Evolutionary conservation across 2,797 vertebrate species (phyloP).

Genomic region (Apogon talboti): DNA sequence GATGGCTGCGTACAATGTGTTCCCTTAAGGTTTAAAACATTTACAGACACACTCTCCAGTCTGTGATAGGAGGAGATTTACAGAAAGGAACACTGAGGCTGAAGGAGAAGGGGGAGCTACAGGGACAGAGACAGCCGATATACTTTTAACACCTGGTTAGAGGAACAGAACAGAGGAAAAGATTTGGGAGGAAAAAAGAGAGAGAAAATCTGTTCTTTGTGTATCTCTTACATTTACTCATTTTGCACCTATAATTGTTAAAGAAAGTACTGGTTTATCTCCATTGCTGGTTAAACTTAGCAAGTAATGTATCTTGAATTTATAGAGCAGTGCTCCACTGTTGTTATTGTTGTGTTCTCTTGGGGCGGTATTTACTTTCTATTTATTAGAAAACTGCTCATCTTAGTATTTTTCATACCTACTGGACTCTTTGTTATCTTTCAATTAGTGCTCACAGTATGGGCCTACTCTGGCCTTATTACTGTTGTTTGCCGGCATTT

Average conservation of each 20-base stretch:
- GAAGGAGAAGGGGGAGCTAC: not conserved
- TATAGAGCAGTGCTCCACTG: not conserved
- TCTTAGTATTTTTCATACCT: constrained; percentile 1
- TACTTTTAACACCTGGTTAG: constrained; percentile 36
- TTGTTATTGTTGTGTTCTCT: constrained; percentile 21
- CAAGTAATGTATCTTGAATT: not conserved
- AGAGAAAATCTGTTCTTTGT: no score
- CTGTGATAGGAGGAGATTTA: constrained; percentile 13
- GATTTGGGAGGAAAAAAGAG: not conserved
- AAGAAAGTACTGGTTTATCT: constrained; percentile 14
- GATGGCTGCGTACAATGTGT: constrained; percentile 22
- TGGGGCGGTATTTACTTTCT: constrained; percentile 17
- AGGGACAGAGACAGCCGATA: constrained; percentile 6
- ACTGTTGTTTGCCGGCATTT: constrained; percentile 2
- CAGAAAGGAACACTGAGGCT: constrained; percentile 11
- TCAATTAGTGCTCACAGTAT: constrained; percentile 39
- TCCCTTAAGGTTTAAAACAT: constrained; percentile 53
- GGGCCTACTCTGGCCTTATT: constrained; percentile 11
- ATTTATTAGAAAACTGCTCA: constrained; percentile 39
- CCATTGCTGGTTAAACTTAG: constrained; percentile 10
- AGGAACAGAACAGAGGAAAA: not conserved
- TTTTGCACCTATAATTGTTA: not conserved
- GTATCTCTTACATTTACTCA: no score
- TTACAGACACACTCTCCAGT: constrained; percentile 34
- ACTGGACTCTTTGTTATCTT: constrained; percentile 45